A percentile compares a stretch with the other conserved stretches of the same genome.
These are phyloP conservation scores for Temnothorax rugatulus DNA, from an alignment of 2,888 invertebrate genomes.

Conservation along the genomic window DNA sequence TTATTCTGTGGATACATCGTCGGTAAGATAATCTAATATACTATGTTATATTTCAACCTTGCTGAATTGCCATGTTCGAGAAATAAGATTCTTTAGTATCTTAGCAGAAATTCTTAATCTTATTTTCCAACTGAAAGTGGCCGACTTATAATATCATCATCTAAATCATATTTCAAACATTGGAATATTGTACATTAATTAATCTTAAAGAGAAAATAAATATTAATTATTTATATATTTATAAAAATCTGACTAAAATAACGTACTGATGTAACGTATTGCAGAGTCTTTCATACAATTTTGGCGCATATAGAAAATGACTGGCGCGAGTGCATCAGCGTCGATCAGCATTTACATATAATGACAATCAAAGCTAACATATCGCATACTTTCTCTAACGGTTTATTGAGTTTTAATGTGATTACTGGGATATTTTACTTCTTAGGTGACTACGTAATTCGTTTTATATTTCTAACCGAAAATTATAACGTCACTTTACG, in stretches of 20 bases:
- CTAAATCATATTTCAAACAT: background rate
- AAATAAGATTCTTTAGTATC: background rate
- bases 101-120: too few species aligned
- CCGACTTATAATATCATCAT: background rate
- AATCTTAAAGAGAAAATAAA: too few species aligned
- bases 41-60: background rate
- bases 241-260: too few species aligned
- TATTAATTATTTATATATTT: too few species aligned
- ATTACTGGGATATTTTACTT: background rate
- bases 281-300: slow-evolving; percentile 24
- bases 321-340: slow-evolving; percentile 15
- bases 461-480: background rate
- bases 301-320: slow-evolving; percentile 26
- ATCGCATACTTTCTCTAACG: slow-evolving; percentile 5
- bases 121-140: too few species aligned
- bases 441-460: background rate
- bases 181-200: too few species aligned
- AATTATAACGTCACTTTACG: background rate
- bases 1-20: slow-evolving; percentile 42
- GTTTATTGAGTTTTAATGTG: background rate
- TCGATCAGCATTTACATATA: background rate
- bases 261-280: background rate
- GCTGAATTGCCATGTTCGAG: background rate
- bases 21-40: slow-evolving; percentile 37
- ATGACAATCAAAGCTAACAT: slow-evolving; percentile 26